These are phyloP conservation scores for Falco punctatus DNA, from an alignment of 2,113 vertebrate genomes.

Conservation along the genomic window DNA sequence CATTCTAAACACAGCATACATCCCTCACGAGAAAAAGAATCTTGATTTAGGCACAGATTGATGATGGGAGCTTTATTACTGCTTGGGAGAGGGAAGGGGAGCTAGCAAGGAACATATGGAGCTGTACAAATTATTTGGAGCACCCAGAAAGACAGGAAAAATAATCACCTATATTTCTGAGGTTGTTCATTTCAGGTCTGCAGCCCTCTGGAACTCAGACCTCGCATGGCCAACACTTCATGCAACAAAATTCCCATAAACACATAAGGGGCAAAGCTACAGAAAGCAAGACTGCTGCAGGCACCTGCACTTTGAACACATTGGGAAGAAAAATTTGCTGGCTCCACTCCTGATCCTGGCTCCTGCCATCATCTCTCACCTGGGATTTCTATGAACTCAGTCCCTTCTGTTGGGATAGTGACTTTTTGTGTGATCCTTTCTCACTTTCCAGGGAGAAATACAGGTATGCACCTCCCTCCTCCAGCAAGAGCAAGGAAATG, in stretches of 20 bases:
- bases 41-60: neutral
- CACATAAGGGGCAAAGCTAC: rapidly evolving
- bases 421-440: neutral
- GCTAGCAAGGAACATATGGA: constrained; percentile 27
- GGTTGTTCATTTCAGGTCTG: constrained; percentile 11
- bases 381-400: neutral
- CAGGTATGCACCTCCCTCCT: neutral
- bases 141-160: neutral
- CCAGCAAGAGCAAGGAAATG: neutral
- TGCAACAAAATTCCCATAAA: neutral
- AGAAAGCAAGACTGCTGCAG: neutral
- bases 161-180: neutral
- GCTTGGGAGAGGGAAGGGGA: neutral
- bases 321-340: neutral
- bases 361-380: neutral
- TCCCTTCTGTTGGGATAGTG: neutral
- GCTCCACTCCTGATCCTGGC: neutral
- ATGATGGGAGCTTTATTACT: constrained; percentile 6
- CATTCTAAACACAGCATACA: neutral
- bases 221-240: rapidly evolving
- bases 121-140: constrained; percentile 6
- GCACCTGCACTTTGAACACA: rapidly evolving
- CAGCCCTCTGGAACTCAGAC: neutral
- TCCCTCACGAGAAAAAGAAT: neutral
- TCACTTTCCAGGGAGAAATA: neutral